Evolutionary conservation across 2,113 vertebrate genomes (phyloP).

Genomic region (Craseonycteris thonglongyai): DNA sequence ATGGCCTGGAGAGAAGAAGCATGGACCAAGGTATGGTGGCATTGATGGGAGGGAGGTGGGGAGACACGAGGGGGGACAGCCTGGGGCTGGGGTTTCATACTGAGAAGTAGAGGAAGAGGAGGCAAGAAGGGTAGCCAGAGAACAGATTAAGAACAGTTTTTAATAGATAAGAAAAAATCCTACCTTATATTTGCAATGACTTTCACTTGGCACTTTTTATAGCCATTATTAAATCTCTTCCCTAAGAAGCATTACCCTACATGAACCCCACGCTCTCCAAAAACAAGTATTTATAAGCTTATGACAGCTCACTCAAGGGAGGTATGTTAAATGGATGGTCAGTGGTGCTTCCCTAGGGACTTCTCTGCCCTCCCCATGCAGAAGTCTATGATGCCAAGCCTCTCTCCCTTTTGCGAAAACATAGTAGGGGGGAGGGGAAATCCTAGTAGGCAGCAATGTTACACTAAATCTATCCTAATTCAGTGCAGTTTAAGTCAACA

Average conservation of each 20-base stretch:
- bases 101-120: neutral
- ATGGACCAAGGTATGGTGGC: neutral
- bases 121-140: neutral
- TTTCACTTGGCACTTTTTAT: neutral
- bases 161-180: neutral
- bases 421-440: neutral
- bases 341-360: neutral
- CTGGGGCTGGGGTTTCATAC: neutral
- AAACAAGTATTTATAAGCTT: neutral
- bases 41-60: no score
- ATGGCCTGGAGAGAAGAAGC: neutral
- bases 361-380: neutral
- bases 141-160: neutral
- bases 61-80: neutral
- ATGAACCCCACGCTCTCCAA: neutral
- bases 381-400: neutral
- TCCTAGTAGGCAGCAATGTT: neutral
- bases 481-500: neutral
- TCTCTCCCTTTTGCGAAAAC: neutral
- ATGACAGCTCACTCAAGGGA: neutral
- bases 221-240: neutral
- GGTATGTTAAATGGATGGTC: neutral
- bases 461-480: neutral
- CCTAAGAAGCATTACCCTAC: neutral
- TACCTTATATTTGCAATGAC: neutral